Evolutionary conservation across 2,113 vertebrate species (phyloP).

Genomic region (Erinaceus europaeus): DNA sequence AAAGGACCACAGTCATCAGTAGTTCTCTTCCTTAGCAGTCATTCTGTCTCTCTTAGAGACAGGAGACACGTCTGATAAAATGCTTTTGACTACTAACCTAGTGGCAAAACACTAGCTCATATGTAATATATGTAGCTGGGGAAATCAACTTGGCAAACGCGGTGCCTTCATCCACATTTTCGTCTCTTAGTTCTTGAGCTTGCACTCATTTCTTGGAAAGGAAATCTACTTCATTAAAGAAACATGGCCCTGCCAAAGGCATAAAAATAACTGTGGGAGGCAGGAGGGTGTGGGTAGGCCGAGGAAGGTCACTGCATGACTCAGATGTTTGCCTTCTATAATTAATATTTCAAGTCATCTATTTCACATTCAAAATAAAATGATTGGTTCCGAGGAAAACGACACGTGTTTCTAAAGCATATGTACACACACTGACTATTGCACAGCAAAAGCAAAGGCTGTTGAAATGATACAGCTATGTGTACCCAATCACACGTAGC

Average conservation of each 20-base stretch:
- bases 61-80: neutral
- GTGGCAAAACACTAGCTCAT: no score
- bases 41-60: neutral
- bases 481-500: neutral
- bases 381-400: neutral
- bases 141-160: neutral
- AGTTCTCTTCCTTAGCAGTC: neutral
- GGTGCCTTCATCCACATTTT: neutral
- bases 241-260: constrained; percentile 32
- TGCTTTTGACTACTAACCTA: no score
- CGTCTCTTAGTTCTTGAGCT: neutral
- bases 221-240: constrained; percentile 63
- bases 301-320: constrained; percentile 48
- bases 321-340: constrained; percentile 47
- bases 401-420: constrained; percentile 2
- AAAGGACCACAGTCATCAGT: neutral
- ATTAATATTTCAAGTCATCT: constrained; percentile 51
- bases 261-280: constrained; percentile 51
- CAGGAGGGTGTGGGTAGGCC: neutral
- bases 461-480: neutral
- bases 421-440: neutral
- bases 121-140: neutral
- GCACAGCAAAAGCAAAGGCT: neutral
- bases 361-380: constrained; percentile 55
- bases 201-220: constrained; percentile 50